Base-by-base conservation (phyloP, 2,797 vertebrate species). In the Lycodopsis pacificus region DNA sequence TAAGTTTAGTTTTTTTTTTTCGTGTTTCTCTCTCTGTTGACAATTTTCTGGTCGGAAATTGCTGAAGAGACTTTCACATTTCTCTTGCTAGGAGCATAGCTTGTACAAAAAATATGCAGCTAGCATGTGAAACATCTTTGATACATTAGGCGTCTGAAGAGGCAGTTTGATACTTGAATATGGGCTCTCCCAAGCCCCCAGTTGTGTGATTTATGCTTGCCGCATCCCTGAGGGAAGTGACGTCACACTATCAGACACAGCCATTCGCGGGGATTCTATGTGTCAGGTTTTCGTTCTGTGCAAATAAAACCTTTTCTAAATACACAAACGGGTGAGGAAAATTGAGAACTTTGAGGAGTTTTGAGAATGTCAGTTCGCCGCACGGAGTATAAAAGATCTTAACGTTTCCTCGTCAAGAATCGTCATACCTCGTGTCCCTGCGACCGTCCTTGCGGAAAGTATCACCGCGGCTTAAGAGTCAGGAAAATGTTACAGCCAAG, bases 401-500 rank as follows among this genome's bases (percentile, higher is more conserved):
- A 11, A 27, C 22, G 9, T 54, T 54, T 4, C 51, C n/a, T 9
- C 2, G 22, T 54, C 51, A 22, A 5, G 11, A 54, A 27, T 54
- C 22, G n/a, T 25, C 51, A 13, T n/a, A 14, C 22, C 51, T 54
- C 22, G 22, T 54, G 20, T 49, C 48, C 48, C 9, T n/a, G 22
- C 51, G 4, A 22, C 49, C 20, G 25, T 56, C 53, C 25, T 30
- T 15, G 22, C 14, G 25, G 51, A 25, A 53, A 25, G 51, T 25
- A 25, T 17, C 25, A 17, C 5, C 6, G 25, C 8, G 22, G 53
- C 13, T 22, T 19, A 53, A 51, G 32, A 54, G 40, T 44, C 19
- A 65, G 71, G 25, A 34, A 12, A 36, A 61, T 38, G 25, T 51
- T 57, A 36, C 51, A 67, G 42, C 66, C 27, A 44, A 69, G 2